Evolutionary conservation across 1,140 invertebrate genomes (phyloP), one percentile per base, ranked within the genome.

Genomic region (Drosophila baimaii): DNA sequence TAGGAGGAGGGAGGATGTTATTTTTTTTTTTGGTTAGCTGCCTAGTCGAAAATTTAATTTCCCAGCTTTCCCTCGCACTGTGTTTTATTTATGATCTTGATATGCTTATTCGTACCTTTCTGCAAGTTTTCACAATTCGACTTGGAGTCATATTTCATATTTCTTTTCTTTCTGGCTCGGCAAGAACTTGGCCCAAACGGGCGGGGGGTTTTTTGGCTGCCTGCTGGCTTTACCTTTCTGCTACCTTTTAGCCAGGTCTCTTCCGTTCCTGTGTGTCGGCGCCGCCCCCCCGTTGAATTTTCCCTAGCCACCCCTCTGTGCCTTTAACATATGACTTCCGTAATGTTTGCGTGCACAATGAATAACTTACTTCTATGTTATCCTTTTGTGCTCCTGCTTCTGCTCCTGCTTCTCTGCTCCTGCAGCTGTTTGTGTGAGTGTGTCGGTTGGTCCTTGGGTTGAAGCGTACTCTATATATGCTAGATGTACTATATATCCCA

Each of bases 271-370:
- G 31, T 52, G 33, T 19, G 23, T n/a, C n/a, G n/a, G n/a, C n/a
- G n/a, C n/a, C n/a, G 21, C 9, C 51, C 51, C 47, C 51, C 51
- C 31, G 31, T 54, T 52, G 35, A 46, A 46, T 61, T 43, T 69
- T 19, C 46, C 46, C 13, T 35, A 27, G 65, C 29, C 73, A 57
- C 61, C 69, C 69, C 79, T 57, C 65, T 56, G 80, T 69, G 77
- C 84, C 77, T 73, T 84, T 84, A 89, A 89, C 84, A 90, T 89
- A 89, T 89, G 84, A 89, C 84, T 89, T 89, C 84, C 84, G 84
- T 89, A 89, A 89, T 89, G 85, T 89, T 89, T 89, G 84, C 84
- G 85, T 89, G 84, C 85, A 90, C 84, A 89, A 89, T 89, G 84
- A 89, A 89, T 89, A 89, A 89, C 84, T 84, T 88, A 89, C 84